Conservation (phyloP, 2,113 vertebrate species). For the Malaclemys terrapin region DNA sequence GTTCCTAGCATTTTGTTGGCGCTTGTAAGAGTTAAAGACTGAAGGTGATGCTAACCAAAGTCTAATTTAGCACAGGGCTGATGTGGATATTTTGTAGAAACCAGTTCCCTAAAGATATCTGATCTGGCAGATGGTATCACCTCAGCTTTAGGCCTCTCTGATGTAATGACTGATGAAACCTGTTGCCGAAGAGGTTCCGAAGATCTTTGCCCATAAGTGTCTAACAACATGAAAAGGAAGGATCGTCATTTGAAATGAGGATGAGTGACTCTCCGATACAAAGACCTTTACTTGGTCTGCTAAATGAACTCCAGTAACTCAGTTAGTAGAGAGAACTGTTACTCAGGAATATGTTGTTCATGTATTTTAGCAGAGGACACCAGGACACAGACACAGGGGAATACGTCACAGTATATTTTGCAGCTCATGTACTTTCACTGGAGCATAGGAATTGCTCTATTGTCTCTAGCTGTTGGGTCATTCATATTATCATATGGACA, state of each 20-base stretch:
- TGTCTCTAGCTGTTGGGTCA: fast-evolving
- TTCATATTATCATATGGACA: not conserved
- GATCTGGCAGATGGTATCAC: not conserved
- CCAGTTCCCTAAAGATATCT: not conserved
- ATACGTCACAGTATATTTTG: not conserved
- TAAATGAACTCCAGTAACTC: not conserved
- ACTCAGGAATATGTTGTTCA: not conserved
- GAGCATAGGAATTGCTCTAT: fast-evolving
- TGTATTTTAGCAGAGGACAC: fast-evolving
- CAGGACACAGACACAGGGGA: fast-evolving
- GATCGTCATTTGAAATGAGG: not conserved
- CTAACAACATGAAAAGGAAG: not conserved
- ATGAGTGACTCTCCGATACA: not conserved
- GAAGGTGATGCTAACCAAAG: not conserved
- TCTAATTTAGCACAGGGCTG: not conserved
- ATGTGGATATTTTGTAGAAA: not conserved
- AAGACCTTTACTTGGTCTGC: not conserved
- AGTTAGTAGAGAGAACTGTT: not conserved
- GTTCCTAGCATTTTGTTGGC: not conserved
- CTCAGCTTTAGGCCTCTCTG: not conserved
- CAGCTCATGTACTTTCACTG: not conserved
- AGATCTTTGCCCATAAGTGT: not conserved
- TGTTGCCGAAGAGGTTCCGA: not conserved
- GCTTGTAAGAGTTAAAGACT: not conserved
- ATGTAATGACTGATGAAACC: not conserved